These are phyloP conservation scores for Tachina grossa DNA, from an alignment of 2,888 invertebrate species.

Conservation along the genomic window DNA sequence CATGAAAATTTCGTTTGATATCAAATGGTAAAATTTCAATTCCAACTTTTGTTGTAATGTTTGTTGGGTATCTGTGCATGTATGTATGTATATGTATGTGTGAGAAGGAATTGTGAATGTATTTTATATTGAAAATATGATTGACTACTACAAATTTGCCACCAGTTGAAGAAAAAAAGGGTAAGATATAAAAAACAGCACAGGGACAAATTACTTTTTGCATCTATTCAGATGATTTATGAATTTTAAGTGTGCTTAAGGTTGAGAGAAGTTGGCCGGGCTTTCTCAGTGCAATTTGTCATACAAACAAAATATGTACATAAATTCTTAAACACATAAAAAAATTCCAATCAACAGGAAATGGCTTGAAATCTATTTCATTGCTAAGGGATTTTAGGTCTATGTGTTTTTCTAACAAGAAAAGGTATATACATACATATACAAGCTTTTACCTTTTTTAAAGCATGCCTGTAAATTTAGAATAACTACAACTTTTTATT, in stretches of 20 bases:
- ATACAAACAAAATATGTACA: conserved; percentile 6
- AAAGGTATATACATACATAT: background rate
- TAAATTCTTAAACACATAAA: background rate
- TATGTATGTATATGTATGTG: no score
- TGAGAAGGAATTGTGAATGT: background rate
- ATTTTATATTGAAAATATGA: conserved; percentile 32
- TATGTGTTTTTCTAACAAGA: background rate
- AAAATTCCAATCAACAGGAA: background rate
- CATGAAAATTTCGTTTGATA: no score
- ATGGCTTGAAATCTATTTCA: background rate
- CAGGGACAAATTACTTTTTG: background rate
- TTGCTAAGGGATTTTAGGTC: background rate
- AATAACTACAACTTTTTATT: background rate
- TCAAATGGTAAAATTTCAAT: no score
- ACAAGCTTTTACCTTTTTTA: background rate
- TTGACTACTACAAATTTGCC: conserved; percentile 32
- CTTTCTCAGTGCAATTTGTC: conserved; percentile 6
- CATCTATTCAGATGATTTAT: background rate
- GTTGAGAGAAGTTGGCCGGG: conserved; percentile 16
- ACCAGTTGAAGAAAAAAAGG: conserved; percentile 2
- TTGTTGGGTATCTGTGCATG: background rate
- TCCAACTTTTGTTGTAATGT: background rate
- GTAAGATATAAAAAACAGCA: background rate
- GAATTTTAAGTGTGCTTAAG: background rate
- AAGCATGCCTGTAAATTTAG: background rate